Evolutionary conservation across 2,888 invertebrate species (phyloP).

Genomic region (Eupeodes latifasciatus): DNA sequence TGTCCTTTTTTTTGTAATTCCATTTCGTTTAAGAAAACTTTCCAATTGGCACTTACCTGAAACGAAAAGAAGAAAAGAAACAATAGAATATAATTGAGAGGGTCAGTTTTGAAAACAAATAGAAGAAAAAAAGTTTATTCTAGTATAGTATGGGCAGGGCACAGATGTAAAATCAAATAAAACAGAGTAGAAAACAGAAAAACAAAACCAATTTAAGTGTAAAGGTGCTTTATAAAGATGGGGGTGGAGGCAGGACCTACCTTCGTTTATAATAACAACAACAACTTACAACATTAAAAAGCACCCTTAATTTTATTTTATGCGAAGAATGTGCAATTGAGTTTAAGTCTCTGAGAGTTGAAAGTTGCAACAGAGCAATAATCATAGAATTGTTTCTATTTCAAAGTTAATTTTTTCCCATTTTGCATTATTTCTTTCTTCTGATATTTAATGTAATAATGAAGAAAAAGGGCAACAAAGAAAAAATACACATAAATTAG

Average conservation of each 20-base stretch:
- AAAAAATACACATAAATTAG: constrained; percentile 49
- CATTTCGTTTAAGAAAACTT: constrained; percentile 42
- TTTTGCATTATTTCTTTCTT: neutral
- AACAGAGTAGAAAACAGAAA: constrained; percentile 21
- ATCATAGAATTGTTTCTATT: neutral
- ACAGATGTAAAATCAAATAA: constrained; percentile 41
- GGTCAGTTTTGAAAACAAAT: constrained; percentile 45
- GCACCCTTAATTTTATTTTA: neutral
- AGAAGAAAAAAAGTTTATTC: neutral
- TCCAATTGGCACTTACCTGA: constrained; percentile 68
- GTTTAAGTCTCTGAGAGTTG: neutral
- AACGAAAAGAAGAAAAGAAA: constrained; percentile 41
- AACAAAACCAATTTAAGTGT: constrained; percentile 54
- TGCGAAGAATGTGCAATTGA: constrained; percentile 9
- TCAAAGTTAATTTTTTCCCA: neutral
- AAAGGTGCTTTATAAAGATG: constrained; percentile 19
- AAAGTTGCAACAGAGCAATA: constrained; percentile 20
- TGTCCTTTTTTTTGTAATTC: constrained; percentile 13
- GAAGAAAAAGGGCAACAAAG: constrained; percentile 19
- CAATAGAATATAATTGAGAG: constrained; percentile 19
- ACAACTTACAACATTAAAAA: neutral
- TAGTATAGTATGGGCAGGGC: too few relatives aligned
- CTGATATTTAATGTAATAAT: constrained; percentile 21
- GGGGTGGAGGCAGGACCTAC: too few relatives aligned
- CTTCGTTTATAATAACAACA: too few relatives aligned